Conservation (phyloP, 2,888 invertebrate genomes). For the Nudaria mundana region DNA sequence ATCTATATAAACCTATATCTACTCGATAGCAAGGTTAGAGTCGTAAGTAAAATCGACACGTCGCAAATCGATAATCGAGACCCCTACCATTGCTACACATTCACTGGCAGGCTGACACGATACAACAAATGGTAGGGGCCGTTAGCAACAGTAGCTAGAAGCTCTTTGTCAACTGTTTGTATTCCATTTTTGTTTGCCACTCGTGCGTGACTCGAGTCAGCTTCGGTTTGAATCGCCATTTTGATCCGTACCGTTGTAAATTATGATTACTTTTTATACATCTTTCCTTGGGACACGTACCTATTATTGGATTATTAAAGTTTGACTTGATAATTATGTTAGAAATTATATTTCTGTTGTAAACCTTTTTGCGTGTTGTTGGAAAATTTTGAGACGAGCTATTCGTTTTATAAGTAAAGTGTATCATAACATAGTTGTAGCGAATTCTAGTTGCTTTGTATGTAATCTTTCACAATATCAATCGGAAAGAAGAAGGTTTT, state of each 20-base stretch:
- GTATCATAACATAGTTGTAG: too few species aligned
- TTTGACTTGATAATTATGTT: neutral
- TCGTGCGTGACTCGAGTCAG: conserved; percentile 33
- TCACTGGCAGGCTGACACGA: neutral
- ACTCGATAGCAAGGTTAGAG: too few species aligned
- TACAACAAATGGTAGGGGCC: conserved; percentile 21
- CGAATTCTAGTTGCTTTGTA: too few species aligned
- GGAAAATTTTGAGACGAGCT: too few species aligned
- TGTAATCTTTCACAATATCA: too few species aligned
- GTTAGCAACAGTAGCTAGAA: conserved; percentile 31
- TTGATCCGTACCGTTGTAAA: conserved; percentile 32
- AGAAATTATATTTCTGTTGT: neutral
- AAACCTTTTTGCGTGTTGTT: neutral
- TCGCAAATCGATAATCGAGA: conserved; percentile 8
- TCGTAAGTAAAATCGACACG: too few species aligned
- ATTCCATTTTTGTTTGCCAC: conserved; percentile 29
- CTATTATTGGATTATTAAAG: conserved; percentile 4
- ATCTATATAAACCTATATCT: neutral
- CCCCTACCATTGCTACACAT: conserved; percentile 5
- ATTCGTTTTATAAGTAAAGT: too few species aligned
- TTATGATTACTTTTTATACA: conserved; percentile 5
- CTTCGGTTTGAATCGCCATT: conserved; percentile 28
- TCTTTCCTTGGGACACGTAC: neutral
- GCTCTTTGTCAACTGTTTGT: conserved; percentile 32
- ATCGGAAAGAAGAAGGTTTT: too few species aligned